Percentiles rank a stretch among this genome's conserved stretches.
phyloP scores from a whole-genome alignment of 1,140 invertebrate genomes.

The Sarcophaga peregrina region DNA sequence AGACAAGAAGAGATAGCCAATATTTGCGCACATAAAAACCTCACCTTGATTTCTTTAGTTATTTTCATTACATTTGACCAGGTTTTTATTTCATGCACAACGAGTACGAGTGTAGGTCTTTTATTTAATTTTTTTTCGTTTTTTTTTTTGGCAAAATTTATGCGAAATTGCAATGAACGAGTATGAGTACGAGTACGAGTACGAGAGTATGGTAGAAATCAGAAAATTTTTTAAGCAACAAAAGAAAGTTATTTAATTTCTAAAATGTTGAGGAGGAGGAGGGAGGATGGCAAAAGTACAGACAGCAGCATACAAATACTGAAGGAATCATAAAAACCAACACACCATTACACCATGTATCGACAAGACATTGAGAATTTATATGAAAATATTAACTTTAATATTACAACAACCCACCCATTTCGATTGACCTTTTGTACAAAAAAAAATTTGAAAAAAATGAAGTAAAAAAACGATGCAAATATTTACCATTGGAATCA shows the following conservation, averaged over 20 bases:
- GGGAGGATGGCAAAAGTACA: background rate
- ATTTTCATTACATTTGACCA: background rate
- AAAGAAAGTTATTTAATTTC: slow-evolving; percentile 41
- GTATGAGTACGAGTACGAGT: background rate
- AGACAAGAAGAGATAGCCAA: background rate
- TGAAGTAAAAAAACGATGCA: background rate
- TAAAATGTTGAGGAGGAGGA: slow-evolving; percentile 13
- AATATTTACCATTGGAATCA: background rate
- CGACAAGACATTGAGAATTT: background rate
- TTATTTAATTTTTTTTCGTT: too few species aligned
- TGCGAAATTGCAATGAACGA: background rate
- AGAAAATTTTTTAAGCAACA: background rate
- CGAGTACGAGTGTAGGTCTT: background rate
- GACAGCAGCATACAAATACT: background rate
- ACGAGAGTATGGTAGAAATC: background rate
- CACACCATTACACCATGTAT: too few species aligned
- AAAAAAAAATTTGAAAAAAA: background rate
- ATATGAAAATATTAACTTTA: slow-evolving; percentile 42
- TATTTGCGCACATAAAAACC: background rate
- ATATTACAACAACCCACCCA: slow-evolving; percentile 38
- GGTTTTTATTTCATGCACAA: background rate
- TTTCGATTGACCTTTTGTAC: slow-evolving; percentile 37
- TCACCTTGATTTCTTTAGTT: slow-evolving; percentile 1
- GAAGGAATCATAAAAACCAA: too few species aligned
- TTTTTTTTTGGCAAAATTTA: too few species aligned